Evolutionary conservation across 1,140 invertebrate species (phyloP).

Genomic region (Macrosteles quadrilineatus): DNA sequence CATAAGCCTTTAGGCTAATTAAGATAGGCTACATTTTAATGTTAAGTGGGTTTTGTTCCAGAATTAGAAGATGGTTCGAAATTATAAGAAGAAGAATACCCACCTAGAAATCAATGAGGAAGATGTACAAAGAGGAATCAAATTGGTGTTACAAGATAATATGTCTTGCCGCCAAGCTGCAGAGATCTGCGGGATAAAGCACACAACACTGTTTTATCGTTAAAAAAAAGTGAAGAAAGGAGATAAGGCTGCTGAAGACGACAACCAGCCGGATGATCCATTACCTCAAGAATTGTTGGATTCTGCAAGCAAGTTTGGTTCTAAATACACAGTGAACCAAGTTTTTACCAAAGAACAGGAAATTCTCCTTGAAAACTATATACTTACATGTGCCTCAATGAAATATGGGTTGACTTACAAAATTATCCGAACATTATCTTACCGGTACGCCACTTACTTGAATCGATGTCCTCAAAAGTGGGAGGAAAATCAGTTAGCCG

Average conservation of each 20-base stretch:
- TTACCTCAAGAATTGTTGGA: too few species aligned
- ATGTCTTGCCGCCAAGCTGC: slow-evolving; percentile 11
- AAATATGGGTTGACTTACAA: slow-evolving; percentile 41
- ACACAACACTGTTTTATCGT: slow-evolving; percentile 17
- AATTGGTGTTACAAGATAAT: not conserved
- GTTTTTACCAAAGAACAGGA: slow-evolving; percentile 33
- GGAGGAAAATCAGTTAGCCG: slow-evolving; percentile 42
- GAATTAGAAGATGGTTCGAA: not conserved
- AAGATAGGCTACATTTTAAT: not conserved
- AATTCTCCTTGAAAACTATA: slow-evolving; percentile 35
- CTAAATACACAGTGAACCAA: slow-evolving; percentile 10
- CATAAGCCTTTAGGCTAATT: too few species aligned
- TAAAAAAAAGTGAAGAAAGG: slow-evolving; percentile 9
- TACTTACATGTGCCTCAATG: slow-evolving; percentile 36
- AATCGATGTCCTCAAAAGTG: slow-evolving; percentile 45
- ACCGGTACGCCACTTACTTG: slow-evolving; percentile 37
- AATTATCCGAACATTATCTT: slow-evolving; percentile 34
- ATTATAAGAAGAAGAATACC: slow-evolving; percentile 17
- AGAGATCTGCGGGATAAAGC: not conserved
- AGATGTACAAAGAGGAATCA: not conserved
- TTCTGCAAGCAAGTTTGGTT: not conserved
- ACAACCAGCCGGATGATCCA: too few species aligned
- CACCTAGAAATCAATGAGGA: slow-evolving; percentile 24
- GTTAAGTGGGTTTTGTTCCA: not conserved
- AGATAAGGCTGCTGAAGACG: too few species aligned